phyloP scores from a whole-genome alignment of 2,113 vertebrate genomes.

The Morone saxatilis region DNA sequence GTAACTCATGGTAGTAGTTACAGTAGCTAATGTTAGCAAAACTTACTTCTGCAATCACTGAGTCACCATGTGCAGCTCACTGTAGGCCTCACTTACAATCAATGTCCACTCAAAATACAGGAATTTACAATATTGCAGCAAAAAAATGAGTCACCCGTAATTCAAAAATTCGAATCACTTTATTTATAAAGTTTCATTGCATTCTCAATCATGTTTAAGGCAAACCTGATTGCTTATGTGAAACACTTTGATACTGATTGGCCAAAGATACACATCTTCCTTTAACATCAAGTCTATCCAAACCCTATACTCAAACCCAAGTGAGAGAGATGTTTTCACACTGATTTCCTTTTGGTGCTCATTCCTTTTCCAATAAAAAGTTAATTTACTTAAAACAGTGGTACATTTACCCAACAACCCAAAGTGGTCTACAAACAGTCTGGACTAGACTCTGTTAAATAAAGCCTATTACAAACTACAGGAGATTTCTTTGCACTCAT shows the following conservation, averaged over 20 bases:
- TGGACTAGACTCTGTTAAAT: conserved; percentile 78
- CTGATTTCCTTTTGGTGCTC: conserved; percentile 37
- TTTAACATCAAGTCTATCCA: conserved; percentile 25
- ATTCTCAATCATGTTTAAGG: conserved; percentile 69
- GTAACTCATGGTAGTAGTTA: too few relatives aligned
- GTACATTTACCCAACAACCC: conserved; percentile 64
- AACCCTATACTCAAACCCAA: conserved; percentile 24
- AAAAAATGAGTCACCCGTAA: conserved; percentile 28
- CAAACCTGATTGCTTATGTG: conserved; percentile 66
- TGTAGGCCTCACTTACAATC: not conserved
- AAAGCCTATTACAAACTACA: conserved; percentile 77
- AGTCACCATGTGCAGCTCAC: too few relatives aligned
- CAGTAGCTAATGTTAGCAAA: not conserved
- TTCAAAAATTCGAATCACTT: conserved; percentile 73
- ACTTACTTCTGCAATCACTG: not conserved
- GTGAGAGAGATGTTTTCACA: conserved; percentile 54
- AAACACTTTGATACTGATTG: conserved; percentile 45
- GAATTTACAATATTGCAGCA: not conserved
- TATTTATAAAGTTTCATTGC: conserved; percentile 76
- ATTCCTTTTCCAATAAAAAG: conserved; percentile 38
- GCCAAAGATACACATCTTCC: conserved; percentile 47
- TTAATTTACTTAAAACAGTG: conserved; percentile 65
- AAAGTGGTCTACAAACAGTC: conserved; percentile 70
- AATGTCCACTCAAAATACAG: not conserved
- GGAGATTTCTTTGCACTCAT: conserved; percentile 67